Evolutionary conservation across 1,140 invertebrate species (phyloP), one percentile per base, ranked within the genome.

Genomic region (Colletes gigas): DNA sequence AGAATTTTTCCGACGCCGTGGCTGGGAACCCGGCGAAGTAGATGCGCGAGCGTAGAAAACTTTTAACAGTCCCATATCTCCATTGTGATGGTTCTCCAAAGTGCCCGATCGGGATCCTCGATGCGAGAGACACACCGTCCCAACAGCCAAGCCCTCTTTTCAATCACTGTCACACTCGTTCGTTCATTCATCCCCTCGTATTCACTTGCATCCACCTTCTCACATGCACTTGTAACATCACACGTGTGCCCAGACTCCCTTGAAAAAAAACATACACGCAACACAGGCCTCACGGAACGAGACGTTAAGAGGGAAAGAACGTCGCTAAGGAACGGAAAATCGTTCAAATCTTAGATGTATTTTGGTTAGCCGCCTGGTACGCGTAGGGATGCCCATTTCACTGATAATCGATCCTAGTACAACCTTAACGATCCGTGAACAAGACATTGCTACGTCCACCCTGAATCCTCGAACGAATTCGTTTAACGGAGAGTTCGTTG

Each of bases 111-210:
- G 68, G 44, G 41, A 78, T 44, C 70, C 74, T 72, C 77, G 70
- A 86, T 55, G 70, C 76, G 63, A 86, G 78, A 85, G 67, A 81
- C 81, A 67, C 50, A 30, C 47, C 39, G 60, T 41, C 39, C 19
- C 39, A 19, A 9, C 17, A 30, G 15, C 14, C 52, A 5, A 4
- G 55, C 30, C 63, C 62, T 50, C 54, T 59, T 57, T 52, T 84
- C 78, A 75, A 82, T 84, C 86, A 86, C 84, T 84, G 73, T 88
- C 83, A 88, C 86, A 30, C 30, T 84, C 85, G 65, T 83, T 83
- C 83, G 81, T 76, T 85, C 84, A 84, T 86, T 81, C 75, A 41
- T 76, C 69, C 69, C 62, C 63, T 65, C 59, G 78, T 63, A 82
- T 79, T 84, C 79, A 84, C 79, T 79, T 80, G 77, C 78, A 81